Evolutionary conservation across 2,113 vertebrate species (phyloP).

Genomic region (Gorilla gorilla): DNA sequence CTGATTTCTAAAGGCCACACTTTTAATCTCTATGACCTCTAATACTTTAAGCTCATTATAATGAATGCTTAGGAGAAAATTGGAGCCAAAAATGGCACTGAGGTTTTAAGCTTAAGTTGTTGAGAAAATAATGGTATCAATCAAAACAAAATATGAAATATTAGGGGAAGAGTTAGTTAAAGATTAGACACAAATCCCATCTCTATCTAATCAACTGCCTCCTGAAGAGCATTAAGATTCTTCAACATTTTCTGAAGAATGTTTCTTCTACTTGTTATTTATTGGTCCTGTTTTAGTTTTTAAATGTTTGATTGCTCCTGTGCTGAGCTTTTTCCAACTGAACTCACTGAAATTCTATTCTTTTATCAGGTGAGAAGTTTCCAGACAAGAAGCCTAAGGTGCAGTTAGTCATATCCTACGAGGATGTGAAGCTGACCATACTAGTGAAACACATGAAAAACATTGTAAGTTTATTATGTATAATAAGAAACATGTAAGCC

Average conservation of each 20-base stretch:
- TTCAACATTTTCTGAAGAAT: neutral
- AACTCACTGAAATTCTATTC: conserved; percentile 33
- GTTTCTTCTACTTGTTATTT: neutral
- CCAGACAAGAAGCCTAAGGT: conserved; percentile 82
- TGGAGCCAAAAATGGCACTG: neutral
- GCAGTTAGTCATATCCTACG: conserved; percentile 87
- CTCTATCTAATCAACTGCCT: neutral
- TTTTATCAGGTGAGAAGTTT: conserved; percentile 67
- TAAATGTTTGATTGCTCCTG: neutral
- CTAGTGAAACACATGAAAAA: conserved; percentile 92
- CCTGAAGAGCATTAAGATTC: neutral
- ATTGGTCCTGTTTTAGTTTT: neutral
- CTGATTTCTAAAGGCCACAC: neutral
- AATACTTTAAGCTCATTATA: neutral
- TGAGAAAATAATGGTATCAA: neutral
- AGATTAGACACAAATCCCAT: neutral
- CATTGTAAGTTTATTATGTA: conserved; percentile 85
- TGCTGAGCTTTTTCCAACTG: neutral
- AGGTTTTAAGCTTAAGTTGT: neutral
- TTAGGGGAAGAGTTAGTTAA: neutral
- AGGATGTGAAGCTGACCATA: conserved; percentile 84
- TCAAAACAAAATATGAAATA: neutral
- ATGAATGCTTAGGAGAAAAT: neutral
- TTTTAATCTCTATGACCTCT: neutral
- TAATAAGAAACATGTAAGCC: neutral